Base-by-base conservation (phyloP, 2,113 vertebrate genomes). In the Brachirus orientalis region DNA sequence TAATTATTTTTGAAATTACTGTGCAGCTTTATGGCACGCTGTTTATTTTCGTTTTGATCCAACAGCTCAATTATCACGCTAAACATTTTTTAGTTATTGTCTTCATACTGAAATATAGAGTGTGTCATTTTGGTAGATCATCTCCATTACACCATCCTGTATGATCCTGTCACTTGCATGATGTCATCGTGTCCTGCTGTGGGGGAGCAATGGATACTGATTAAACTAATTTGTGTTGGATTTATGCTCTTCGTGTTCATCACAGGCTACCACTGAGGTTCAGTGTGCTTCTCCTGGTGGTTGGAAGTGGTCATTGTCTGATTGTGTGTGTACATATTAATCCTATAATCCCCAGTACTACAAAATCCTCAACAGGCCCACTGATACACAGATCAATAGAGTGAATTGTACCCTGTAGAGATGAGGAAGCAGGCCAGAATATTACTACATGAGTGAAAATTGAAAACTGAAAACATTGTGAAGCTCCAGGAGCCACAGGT, bases 291-390 rank as follows among this genome's bases (percentile, higher is more conserved):
- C 57, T 71, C 20, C 38, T 46, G 13, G 3, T 57, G 6, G 19
- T 38, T n/a, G 55, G 20, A 67, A 67, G 52, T 60, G 57, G 59
- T 56, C 62, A 72, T 14, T 22, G 54, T 62, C 55, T 66, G 47
- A 54, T 55, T 63, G 6, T 47, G 41, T 69, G 20, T 67, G 16
- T 58, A 3, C n/a, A n/a, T n/a, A n/a, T n/a, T 65, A 75, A 82
- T 86, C 75, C 69, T 44, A 38, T 80, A 84, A 86, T 89, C 82
- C 77, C 69, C 20, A 22, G n/a, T 50, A 71, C 51, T 69, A 72
- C 63, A 66, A 83, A 77, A 79, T 82, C 72, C 64, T 51, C 46
- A 59, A 41, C 52, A 63, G 13, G 58, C 55, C 50, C 55, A 50
- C 46, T 43, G 8, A 75, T 4, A 65, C 38, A 16, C 47, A 50